Base-by-base conservation (phyloP, 2,888 invertebrate genomes). In the Cephonodes hylas region DNA sequence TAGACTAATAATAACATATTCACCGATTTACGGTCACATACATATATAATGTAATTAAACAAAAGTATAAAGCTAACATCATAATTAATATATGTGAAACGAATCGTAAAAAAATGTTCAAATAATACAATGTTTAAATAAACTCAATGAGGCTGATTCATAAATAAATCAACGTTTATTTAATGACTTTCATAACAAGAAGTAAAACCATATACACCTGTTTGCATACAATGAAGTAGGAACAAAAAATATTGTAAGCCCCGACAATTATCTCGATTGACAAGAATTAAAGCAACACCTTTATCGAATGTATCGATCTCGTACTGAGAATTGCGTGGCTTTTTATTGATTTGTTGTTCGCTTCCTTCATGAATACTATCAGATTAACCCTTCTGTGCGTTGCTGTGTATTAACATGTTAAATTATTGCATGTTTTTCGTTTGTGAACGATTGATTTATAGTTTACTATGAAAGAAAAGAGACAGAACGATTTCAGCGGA, bases 201-300 rank as follows among this genome's bases (percentile, higher is more conserved):
- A 53, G 25, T 15, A 25, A 48, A 25, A 10, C 27, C 15, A 7
- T 18, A 18, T 44, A 10, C 38, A 38, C n/a, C 38, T 38, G 38
- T 38, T 25, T 46, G 46, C 46, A 46, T 46, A 46, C 22, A 46
- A 38, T 22, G 23, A 31, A 59, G 46, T 46, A 59, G 46, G 45
- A 44, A 59, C 7, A 42, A 44, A 44, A 22, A 22, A n/a, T 38
- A 25, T 48, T 34, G 23, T 20, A 46, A 60, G 53, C 15, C 53
- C 53, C 42, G 25, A 25, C 60, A 60, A 60, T 60, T 60, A 60
- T 60, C 60, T 60, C 53, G 60, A 60, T 60, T 60, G 60, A 60
- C 60, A 60, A 42, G 53, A 60, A 60, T 60, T 60, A 60, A 53
- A 60, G 53, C 60, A 42, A 60, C 60, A 53, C 60, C 60, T 53